Conservation (phyloP, 1,140 invertebrate species). For the Ladona fulva region DNA sequence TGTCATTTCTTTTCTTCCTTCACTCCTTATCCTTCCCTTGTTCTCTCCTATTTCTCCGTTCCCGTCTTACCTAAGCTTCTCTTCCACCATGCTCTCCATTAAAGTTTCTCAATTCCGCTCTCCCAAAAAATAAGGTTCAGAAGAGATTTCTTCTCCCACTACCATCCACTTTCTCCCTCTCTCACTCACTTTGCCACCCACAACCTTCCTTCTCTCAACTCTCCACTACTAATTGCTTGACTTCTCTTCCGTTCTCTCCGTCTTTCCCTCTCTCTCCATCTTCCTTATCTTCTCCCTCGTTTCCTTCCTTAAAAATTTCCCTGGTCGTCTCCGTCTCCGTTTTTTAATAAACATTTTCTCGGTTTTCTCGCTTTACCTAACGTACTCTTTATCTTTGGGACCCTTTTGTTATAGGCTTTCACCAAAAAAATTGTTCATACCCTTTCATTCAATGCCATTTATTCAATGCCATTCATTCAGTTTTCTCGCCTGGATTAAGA, state of each 20-base stretch:
- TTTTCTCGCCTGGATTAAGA: too few relatives aligned
- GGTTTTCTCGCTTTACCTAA: too few relatives aligned
- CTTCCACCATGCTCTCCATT: neutral
- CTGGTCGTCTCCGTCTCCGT: too few relatives aligned
- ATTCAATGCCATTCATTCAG: too few relatives aligned
- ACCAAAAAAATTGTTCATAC: too few relatives aligned
- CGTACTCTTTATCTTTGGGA: too few relatives aligned
- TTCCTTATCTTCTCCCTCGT: neutral
- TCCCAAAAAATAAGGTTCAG: neutral
- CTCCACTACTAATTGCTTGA: too few relatives aligned
- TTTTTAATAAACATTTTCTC: too few relatives aligned
- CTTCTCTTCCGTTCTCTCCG: neutral
- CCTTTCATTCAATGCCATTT: too few relatives aligned
- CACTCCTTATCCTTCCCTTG: neutral
- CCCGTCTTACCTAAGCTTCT: neutral
- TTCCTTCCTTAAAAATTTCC: too few relatives aligned
- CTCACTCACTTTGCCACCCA: neutral
- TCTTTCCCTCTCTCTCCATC: neutral
- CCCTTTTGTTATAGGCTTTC: too few relatives aligned
- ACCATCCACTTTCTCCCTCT: neutral
- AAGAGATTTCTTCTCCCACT: neutral
- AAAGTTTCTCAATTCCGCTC: neutral
- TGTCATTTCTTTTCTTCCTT: neutral
- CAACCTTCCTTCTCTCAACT: too few relatives aligned
- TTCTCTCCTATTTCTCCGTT: neutral